Conservation (phyloP, 2,797 vertebrate genomes). For the Notolepis coatsorum region DNA sequence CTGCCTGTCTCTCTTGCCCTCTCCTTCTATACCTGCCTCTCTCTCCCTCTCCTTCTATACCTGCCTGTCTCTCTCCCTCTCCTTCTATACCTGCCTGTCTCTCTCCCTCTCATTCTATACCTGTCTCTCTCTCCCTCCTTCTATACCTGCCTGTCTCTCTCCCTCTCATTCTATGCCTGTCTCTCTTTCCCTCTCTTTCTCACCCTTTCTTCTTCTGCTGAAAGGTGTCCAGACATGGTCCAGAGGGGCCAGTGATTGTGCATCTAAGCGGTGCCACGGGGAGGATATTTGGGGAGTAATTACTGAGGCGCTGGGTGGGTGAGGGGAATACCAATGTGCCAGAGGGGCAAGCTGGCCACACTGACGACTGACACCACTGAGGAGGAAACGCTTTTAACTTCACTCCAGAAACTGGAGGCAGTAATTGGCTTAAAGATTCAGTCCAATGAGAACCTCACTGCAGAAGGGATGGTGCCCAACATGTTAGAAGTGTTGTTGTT, state of each 20-base stretch:
- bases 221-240: too few species aligned
- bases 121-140: slow-evolving; percentile 20
- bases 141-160: too few species aligned
- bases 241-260: background rate
- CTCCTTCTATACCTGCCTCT: background rate
- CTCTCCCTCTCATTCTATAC: too few species aligned
- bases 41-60: background rate
- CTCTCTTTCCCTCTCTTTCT: background rate
- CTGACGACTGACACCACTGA: background rate
- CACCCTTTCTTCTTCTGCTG: slow-evolving; percentile 18
- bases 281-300: slow-evolving; percentile 30
- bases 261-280: slow-evolving; percentile 5
- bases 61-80: background rate
- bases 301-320: slow-evolving; percentile 12
- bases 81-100: too few species aligned
- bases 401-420: background rate
- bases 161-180: background rate
- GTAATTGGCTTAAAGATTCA: background rate
- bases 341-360: background rate
- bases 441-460: too few species aligned
- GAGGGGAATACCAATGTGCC: background rate
- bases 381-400: background rate
- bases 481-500: too few species aligned
- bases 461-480: too few species aligned
- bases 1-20: slow-evolving; percentile 14